phyloP scores from a whole-genome alignment of 2,113 vertebrate species.

The Pelobates fuscus region DNA sequence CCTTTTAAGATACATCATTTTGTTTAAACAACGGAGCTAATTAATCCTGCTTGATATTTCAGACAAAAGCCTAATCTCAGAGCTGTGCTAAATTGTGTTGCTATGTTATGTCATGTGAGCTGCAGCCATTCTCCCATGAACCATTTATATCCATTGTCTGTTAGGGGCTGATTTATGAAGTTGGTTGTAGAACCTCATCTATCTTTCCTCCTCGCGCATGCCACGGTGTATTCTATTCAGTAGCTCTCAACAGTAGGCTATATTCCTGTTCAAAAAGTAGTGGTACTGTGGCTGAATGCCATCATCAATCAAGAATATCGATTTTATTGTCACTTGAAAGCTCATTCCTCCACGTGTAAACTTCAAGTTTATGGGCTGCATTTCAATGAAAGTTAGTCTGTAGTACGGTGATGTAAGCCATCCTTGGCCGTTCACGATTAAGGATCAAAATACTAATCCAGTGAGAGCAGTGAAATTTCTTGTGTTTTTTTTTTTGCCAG shows the following conservation, averaged over 20 bases:
- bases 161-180: slow-evolving; percentile 49
- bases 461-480: neutral
- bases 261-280: slow-evolving; percentile 17
- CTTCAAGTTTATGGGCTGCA: neutral
- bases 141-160: slow-evolving; percentile 48
- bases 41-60: slow-evolving; percentile 41
- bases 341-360: neutral
- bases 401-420: too few relatives aligned
- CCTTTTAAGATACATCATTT: slow-evolving; percentile 23
- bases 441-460: too few relatives aligned
- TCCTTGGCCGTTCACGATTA: too few relatives aligned
- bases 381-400: neutral
- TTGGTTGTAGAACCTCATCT: slow-evolving; percentile 47
- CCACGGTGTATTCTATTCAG: slow-evolving; percentile 16
- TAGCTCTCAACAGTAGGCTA: slow-evolving; percentile 28
- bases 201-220: slow-evolving; percentile 40
- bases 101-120: slow-evolving; percentile 43
- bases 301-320: slow-evolving; percentile 5
- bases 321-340: neutral
- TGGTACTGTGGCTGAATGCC: neutral
- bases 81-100: slow-evolving; percentile 36
- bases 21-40: slow-evolving; percentile 23
- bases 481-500: neutral
- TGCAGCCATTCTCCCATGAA: slow-evolving; percentile 44
- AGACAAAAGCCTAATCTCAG: slow-evolving; percentile 40